phyloP scores from a whole-genome alignment of 2,113 vertebrate genomes.

The Pseudolaguvia tuberculata region DNA sequence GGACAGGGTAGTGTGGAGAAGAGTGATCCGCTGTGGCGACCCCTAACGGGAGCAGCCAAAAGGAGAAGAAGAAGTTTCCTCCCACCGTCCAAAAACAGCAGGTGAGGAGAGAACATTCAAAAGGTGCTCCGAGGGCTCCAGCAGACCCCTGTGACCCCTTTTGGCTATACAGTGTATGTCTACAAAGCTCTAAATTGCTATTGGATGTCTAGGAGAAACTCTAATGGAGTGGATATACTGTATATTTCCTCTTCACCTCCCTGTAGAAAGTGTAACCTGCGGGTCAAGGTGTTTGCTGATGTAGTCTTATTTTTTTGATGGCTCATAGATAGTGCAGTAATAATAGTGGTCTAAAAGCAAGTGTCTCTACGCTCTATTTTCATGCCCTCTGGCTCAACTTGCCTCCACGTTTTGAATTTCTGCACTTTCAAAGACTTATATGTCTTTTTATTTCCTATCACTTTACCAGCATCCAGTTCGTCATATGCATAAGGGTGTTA shows the following conservation, averaged over 20 bases:
- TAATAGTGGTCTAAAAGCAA: conserved; percentile 17
- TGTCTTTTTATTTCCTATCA: conserved; percentile 16
- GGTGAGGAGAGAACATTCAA: no score
- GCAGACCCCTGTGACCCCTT: no score
- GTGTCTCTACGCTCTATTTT: conserved; percentile 24
- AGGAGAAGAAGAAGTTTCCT: no score
- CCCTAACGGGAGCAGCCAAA: no score
- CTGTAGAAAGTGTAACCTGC: conserved; percentile 54
- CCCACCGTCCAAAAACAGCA: no score
- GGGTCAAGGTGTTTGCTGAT: conserved; percentile 53
- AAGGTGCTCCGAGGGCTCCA: no score
- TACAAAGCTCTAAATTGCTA: no score
- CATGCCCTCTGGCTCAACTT: conserved; percentile 11
- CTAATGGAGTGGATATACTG: conserved; percentile 54
- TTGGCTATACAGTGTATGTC: no score
- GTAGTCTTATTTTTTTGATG: conserved; percentile 50
- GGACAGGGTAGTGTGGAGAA: no score
- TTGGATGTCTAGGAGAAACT: no score
- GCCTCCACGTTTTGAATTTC: conserved; percentile 20
- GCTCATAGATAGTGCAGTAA: conserved; percentile 43
- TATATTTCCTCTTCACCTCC: conserved; percentile 56
- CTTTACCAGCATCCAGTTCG: conserved; percentile 46
- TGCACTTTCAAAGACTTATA: conserved; percentile 11
- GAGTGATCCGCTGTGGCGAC: no score
- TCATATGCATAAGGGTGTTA: conserved; percentile 57